Evolutionary conservation across 2,888 invertebrate genomes (phyloP).

Genomic region (Acronicta leporina): DNA sequence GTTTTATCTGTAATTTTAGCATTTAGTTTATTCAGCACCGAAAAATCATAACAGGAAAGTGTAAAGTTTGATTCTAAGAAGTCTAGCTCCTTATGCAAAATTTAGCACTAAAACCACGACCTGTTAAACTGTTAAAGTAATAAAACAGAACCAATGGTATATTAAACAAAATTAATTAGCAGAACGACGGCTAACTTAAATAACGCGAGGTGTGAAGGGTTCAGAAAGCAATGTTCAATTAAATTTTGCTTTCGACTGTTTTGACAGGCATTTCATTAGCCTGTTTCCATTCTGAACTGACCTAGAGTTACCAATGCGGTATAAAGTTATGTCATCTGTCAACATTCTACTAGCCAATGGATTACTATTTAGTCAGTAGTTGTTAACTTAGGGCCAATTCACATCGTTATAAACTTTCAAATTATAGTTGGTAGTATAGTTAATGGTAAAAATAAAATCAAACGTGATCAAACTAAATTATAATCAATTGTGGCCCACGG

Average conservation of each 20-base stretch:
- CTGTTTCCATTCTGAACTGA: constrained; percentile 71
- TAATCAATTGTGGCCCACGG: too few species aligned
- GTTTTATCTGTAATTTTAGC: too few species aligned
- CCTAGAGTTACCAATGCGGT: constrained; percentile 31
- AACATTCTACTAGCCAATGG: constrained; percentile 1
- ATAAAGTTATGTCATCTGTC: constrained; percentile 36
- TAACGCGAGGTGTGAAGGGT: constrained; percentile 68
- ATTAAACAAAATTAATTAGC: constrained; percentile 45
- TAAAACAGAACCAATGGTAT: constrained; percentile 19
- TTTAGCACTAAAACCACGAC: not conserved
- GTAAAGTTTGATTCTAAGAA: too few species aligned
- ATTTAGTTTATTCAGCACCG: too few species aligned
- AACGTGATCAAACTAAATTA: too few species aligned
- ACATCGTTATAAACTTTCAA: too few species aligned
- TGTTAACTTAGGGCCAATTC: too few species aligned
- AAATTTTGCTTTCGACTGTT: constrained; percentile 75
- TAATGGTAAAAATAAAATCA: too few species aligned
- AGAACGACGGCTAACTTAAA: constrained; percentile 56
- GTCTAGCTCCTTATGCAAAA: not conserved
- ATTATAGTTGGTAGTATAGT: too few species aligned
- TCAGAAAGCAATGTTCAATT: constrained; percentile 82
- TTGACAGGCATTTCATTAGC: constrained; percentile 88
- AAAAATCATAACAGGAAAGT: not conserved
- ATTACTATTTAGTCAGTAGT: not conserved
- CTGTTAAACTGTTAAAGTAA: not conserved